Percentiles rank a stretch among this genome's conserved stretches.
Conservation (phyloP, 2,113 vertebrate species). For the Hoplias malabaricus region DNA sequence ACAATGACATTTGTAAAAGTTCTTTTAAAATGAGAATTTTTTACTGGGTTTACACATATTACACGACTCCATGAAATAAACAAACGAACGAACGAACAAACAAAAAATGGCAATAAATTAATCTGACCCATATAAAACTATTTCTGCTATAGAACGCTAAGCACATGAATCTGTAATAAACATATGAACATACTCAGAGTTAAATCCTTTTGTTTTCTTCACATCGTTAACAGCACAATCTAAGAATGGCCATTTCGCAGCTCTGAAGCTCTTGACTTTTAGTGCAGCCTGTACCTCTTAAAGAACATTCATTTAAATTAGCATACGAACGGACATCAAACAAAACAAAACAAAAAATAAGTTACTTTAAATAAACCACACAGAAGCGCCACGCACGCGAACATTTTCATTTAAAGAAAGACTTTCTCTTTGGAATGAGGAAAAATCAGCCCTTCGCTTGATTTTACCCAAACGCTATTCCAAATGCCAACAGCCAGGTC, state of each 20-base stretch:
- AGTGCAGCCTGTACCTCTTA: constrained; percentile 59
- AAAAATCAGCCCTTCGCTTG: constrained; percentile 30
- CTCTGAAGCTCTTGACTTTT: constrained; percentile 52
- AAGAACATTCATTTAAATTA: constrained; percentile 70
- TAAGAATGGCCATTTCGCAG: constrained; percentile 78
- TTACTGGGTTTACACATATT: constrained; percentile 96
- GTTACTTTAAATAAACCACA: constrained; percentile 79
- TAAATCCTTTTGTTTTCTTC: constrained; percentile 85
- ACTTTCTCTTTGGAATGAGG: constrained; percentile 50
- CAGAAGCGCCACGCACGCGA: constrained; percentile 60
- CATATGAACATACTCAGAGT: constrained; percentile 84
- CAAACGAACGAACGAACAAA: not conserved
- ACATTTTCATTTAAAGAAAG: constrained; percentile 33
- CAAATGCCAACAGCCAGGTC: constrained; percentile 20
- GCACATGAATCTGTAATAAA: constrained; percentile 82
- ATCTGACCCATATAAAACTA: constrained; percentile 98
- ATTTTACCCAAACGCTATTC: constrained; percentile 31
- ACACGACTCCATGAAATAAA: constrained; percentile 87
- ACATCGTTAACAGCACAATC: constrained; percentile 90
- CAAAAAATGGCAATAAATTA: constrained; percentile 90
- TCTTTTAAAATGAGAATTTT: constrained; percentile 92
- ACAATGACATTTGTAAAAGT: constrained; percentile 63
- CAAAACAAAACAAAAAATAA: constrained; percentile 69
- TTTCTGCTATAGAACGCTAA: constrained; percentile 91
- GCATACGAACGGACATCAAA: constrained; percentile 68